These are phyloP conservation scores for Platygyra sinensis DNA, from an alignment of 64 coral and sea anemone genomes.

Conservation along the genomic window DNA sequence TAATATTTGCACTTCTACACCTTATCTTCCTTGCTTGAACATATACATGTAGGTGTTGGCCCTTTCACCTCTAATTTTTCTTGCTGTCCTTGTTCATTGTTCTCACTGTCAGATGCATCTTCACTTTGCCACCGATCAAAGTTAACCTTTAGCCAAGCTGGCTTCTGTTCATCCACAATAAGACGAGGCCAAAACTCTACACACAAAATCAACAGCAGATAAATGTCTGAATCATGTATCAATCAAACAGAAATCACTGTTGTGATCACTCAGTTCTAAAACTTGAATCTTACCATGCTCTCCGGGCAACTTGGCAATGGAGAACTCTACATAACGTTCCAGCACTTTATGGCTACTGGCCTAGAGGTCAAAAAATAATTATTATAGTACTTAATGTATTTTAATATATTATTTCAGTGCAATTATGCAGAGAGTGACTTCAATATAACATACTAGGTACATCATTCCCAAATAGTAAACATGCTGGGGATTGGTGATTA, in stretches of 20 bases:
- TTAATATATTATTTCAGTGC: no score
- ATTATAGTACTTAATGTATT: no score
- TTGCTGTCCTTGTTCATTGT: conserved; percentile 61
- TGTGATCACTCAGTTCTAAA: no score
- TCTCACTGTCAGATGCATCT: conserved; percentile 85
- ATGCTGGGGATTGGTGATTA: no score
- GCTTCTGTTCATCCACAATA: conserved; percentile 76
- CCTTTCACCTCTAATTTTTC: conserved; percentile 52
- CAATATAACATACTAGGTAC: no score
- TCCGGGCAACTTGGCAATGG: conserved; percentile 55
- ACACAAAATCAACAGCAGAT: neutral
- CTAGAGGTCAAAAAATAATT: neutral
- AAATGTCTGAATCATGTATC: no score
- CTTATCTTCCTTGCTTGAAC: no score
- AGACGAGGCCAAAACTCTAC: conserved; percentile 81
- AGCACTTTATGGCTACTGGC: conserved; percentile 56
- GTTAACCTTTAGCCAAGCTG: conserved; percentile 91
- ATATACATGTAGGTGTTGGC: neutral
- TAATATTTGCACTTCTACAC: no score
- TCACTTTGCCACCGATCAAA: conserved; percentile 98
- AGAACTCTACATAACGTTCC: conserved; percentile 69
- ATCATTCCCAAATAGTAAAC: no score
- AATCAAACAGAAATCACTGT: neutral
- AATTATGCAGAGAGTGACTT: no score
- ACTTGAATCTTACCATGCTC: neutral